Evolutionary conservation across 2,113 vertebrate species (phyloP), one percentile per base, ranked within the genome.

Genomic region (Oryzias celebensis): DNA sequence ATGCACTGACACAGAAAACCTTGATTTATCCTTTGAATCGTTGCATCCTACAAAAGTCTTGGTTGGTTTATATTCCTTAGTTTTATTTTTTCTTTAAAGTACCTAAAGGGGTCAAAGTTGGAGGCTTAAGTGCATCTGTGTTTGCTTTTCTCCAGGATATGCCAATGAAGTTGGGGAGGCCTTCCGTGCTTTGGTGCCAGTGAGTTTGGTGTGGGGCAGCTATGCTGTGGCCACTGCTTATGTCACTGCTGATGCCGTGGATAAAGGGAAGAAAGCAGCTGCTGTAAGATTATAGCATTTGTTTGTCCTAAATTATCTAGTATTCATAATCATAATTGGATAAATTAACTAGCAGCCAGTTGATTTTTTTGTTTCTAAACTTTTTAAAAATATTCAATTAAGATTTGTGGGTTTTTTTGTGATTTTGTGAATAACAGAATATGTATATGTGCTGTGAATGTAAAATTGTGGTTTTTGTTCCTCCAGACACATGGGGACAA

Each of bases 151-250:
- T 7, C 15, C 83, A 99, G 97, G 97, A 56, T 99, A 98, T 0
- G 93, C 97, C 72, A 98, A 99, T 0, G 97, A 99, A 68, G 96
- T 99, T 17, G 97, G 97, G 0, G 97, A 99, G 80, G 93, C 97
- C 0, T 98, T 99, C 72, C 93, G 96, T 0, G 91, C 96, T 0
- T 74, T 98, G 69, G 95, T 98, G 48, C 96, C 96, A 0, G 78
- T 91, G 42, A 87, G 90, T 0, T 59, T 93, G 15, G 97, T 98
- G 14, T 96, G 96, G 96, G 92, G 93, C 59, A 97, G 89, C 84
- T 98, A 98, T 0, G 96, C 91, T 0, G 91, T 98, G 57, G 89
- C 97, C 71, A 96, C 92, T 0, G 91, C 87, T 1, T 99, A 99
- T 0, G 96, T 98, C 48, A 92, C 95, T 0, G 95, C 96, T 0